phyloP scores from a whole-genome alignment of 2,888 invertebrate species.

The Drosophila infuscata region DNA sequence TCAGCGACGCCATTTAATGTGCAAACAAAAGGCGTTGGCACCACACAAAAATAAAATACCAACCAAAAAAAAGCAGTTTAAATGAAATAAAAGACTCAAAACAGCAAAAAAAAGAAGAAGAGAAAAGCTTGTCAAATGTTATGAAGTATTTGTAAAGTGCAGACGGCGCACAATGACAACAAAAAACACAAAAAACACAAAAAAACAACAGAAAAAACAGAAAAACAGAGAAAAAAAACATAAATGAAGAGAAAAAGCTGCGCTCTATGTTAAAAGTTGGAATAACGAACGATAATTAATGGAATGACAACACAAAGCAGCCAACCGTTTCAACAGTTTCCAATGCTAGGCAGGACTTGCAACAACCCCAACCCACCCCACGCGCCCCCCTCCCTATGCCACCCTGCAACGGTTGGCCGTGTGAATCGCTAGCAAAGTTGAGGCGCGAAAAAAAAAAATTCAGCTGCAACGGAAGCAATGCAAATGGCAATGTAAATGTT shows the following conservation, averaged over 20 bases:
- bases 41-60: conserved; percentile 43
- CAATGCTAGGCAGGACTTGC: conserved; percentile 30
- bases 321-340: conserved; percentile 67
- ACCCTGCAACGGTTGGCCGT: conserved; percentile 21
- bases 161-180: conserved; percentile 65
- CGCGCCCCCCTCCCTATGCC: neutral
- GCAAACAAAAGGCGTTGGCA: conserved; percentile 76
- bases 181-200: conserved; percentile 18
- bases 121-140: conserved; percentile 63
- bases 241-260: conserved; percentile 19
- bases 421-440: conserved; percentile 60
- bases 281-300: conserved; percentile 81
- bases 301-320: conserved; percentile 79
- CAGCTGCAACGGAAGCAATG: conserved; percentile 60
- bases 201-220: neutral
- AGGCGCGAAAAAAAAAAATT: conserved; percentile 46
- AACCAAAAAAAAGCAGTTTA: conserved; percentile 2
- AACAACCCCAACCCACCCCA: neutral
- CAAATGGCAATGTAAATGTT: conserved; percentile 32
- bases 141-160: conserved; percentile 78
- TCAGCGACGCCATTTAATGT: conserved; percentile 71
- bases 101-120: conserved; percentile 15
- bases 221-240: neutral
- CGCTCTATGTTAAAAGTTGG: conserved; percentile 75
- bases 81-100: conserved; percentile 16